Base-by-base conservation (phyloP, 2,888 invertebrate species). In the Agrotis puta region DNA sequence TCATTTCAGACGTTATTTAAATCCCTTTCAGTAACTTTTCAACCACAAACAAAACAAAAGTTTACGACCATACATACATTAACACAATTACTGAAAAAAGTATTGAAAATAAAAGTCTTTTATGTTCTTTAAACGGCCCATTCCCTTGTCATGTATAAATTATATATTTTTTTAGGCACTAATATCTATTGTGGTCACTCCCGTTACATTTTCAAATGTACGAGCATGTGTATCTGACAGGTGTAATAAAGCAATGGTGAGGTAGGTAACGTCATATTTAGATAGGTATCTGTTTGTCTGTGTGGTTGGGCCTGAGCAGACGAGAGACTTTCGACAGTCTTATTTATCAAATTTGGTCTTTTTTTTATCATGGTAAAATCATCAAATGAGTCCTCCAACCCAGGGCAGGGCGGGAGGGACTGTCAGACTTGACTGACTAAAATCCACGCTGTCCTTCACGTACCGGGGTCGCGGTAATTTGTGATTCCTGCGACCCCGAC, bases 141-240 rank as follows among this genome's bases (percentile, higher is more conserved):
- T 70, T 67, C 83, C 84, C 85, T 81, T 85, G 84, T 87, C 87
- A 86, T 81, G 83, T 77, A 81, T 64, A 68, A 68, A 87, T 88
- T 87, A 84, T 86, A 84, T 88, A 85, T 89, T 87, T 90, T 89
- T 81, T 80, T 27, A 62, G 74, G 70, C 72, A 69, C 64, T 70
- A 68, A 5, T 82, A 79, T 84, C 86, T 79, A 86, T 88, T 88
- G 89, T 89, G 78, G 82, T 71, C 64, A 67, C 75, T 69, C 64
- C 84, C 69, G 84, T 80, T 85, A 85, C 83, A 84, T 88, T 90
- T 88, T 90, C 79, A 82, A 82, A 88, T 83, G 82, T 85, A n/a
- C n/a, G n/a, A n/a, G n/a, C n/a, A 87, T 84, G 79, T 90, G 88
- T 75, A 73, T 64, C 67, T 89, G 90, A 89, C 89, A 88, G 88